A percentile compares a stretch with the other conserved stretches of the same genome.
phyloP scores from a whole-genome alignment of 2,888 invertebrate genomes.

The Microctonus brassicae region DNA sequence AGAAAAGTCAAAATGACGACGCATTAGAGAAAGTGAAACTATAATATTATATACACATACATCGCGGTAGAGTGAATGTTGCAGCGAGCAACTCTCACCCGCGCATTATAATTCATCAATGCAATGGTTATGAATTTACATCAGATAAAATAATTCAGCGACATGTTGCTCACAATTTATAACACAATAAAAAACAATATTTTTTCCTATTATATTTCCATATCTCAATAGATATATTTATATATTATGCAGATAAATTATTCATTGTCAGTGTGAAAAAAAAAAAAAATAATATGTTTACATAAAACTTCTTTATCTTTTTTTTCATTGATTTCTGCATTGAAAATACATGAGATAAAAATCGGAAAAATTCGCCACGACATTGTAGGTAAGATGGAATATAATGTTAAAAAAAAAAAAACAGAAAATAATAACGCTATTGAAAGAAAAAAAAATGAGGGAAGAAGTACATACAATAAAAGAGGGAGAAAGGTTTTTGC shows the following conservation, averaged over 20 bases:
- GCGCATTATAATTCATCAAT: background rate
- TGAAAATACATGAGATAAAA: background rate
- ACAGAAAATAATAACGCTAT: constrained; percentile 9
- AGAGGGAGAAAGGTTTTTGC: constrained; percentile 39
- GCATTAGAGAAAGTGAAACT: constrained; percentile 58
- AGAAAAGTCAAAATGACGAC: constrained; percentile 33
- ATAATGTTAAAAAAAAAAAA: constrained; percentile 13
- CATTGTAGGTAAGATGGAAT: background rate
- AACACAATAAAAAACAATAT: background rate
- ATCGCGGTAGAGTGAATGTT: constrained; percentile 47
- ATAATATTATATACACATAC: too few relatives aligned
- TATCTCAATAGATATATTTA: background rate
- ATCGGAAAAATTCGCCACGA: background rate
- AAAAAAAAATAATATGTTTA: background rate
- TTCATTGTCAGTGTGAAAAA: background rate
- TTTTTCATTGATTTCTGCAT: background rate
- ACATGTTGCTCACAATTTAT: background rate
- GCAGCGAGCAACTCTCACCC: constrained; percentile 1
- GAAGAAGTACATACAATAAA: constrained; percentile 15
- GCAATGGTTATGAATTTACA: background rate
- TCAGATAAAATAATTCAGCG: background rate
- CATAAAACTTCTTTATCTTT: background rate
- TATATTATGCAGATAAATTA: background rate
- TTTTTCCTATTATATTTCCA: background rate
- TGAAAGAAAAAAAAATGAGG: constrained; percentile 17